Conservation (phyloP, 2,797 vertebrate genomes). For the Odontamblyopus lacepedii region DNA sequence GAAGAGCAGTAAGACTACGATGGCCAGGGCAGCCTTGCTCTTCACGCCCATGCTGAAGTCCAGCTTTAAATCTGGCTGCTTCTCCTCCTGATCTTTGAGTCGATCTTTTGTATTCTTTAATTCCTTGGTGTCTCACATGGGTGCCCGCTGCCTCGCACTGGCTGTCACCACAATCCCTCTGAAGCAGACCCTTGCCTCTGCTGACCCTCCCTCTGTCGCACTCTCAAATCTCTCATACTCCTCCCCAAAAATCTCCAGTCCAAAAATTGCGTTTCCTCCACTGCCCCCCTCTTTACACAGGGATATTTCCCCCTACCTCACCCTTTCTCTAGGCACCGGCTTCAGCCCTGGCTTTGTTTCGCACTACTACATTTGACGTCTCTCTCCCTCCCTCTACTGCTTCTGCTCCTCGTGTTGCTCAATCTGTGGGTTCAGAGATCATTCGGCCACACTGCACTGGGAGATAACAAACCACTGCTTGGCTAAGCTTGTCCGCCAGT, state of each 20-base stretch:
- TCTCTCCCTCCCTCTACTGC: slow-evolving; percentile 17
- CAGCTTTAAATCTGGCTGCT: slow-evolving; percentile 35
- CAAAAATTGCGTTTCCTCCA: slow-evolving; percentile 33
- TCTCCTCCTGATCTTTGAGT: slow-evolving; percentile 29
- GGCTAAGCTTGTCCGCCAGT: slow-evolving; percentile 47
- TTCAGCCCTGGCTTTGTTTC: slow-evolving; percentile 39
- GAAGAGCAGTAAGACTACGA: slow-evolving; percentile 74
- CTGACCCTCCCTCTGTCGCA: slow-evolving; percentile 23
- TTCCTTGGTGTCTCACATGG: slow-evolving; percentile 63
- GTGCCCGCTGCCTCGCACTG: slow-evolving; percentile 56
- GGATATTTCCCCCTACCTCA: slow-evolving; percentile 7
- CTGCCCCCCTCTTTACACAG: slow-evolving; percentile 25
- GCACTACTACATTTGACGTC: slow-evolving; percentile 39
- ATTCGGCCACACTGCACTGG: slow-evolving; percentile 45
- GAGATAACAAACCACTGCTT: slow-evolving; percentile 72
- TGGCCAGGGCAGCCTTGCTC: slow-evolving; percentile 72
- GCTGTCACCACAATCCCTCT: slow-evolving; percentile 59
- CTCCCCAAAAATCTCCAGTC: slow-evolving; percentile 45
- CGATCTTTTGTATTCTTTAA: slow-evolving; percentile 46
- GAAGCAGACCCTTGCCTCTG: slow-evolving; percentile 39
- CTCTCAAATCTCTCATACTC: slow-evolving; percentile 57
- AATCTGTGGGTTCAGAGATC: slow-evolving; percentile 80
- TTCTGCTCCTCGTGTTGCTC: slow-evolving; percentile 53
- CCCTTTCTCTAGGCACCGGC: background rate
- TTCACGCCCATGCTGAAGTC: slow-evolving; percentile 75